phyloP scores from a whole-genome alignment of 2,113 vertebrate genomes.

The Leucoraja erinaceus region DNA sequence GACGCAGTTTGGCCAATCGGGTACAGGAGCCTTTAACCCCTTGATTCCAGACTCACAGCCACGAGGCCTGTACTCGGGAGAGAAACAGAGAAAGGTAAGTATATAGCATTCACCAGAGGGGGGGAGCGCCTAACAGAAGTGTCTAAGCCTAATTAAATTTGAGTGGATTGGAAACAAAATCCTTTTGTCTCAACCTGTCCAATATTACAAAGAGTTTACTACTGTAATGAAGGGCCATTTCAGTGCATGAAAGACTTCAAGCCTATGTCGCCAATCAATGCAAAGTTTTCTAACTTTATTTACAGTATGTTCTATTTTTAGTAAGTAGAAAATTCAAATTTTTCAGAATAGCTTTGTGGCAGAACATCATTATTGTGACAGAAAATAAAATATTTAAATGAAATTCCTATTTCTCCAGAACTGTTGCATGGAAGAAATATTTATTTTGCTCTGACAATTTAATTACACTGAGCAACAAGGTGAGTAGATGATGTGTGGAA shows the following conservation, averaged over 20 bases:
- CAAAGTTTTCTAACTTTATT: constrained; percentile 8
- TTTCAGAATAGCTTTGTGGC: background rate
- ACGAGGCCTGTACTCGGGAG: too few relatives aligned
- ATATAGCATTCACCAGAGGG: too few relatives aligned
- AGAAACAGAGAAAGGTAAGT: too few relatives aligned
- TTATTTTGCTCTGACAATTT: too few relatives aligned
- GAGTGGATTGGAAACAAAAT: constrained; percentile 3
- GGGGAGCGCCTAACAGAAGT: too few relatives aligned
- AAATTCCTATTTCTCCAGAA: background rate
- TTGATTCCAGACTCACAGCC: too few relatives aligned
- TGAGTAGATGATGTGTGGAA: background rate
- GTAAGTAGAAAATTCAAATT: background rate
- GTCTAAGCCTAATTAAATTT: constrained; percentile 7
- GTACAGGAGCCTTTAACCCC: too few relatives aligned
- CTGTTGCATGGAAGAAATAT: too few relatives aligned
- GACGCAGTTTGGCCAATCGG: too few relatives aligned
- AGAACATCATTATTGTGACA: background rate
- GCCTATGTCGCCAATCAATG: background rate
- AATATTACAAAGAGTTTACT: background rate
- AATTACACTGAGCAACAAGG: background rate
- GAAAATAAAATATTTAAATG: background rate
- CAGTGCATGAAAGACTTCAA: background rate
- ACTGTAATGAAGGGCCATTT: background rate
- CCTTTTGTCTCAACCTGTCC: constrained; percentile 4
- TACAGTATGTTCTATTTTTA: background rate